Conservation (phyloP, 1,140 invertebrate genomes). For the Orchestia grillus region DNA sequence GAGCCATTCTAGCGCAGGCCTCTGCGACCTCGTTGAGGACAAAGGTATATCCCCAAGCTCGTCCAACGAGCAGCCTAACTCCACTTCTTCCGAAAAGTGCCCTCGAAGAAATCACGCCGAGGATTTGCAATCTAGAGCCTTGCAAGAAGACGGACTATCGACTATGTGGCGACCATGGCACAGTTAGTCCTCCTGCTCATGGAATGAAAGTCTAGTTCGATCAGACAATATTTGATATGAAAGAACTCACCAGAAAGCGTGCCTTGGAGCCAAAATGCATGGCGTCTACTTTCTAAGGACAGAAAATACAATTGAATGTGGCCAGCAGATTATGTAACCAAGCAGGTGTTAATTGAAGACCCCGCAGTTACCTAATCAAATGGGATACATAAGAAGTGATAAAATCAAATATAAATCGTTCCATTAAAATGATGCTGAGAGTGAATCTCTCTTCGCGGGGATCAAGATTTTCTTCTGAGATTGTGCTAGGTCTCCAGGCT, state of each 20-base stretch:
- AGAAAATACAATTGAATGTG: not conserved
- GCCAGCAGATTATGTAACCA: not conserved
- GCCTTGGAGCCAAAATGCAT: too few relatives aligned
- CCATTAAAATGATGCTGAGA: not conserved
- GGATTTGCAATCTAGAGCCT: not conserved
- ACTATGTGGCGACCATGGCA: constrained; percentile 38
- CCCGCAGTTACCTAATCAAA: not conserved
- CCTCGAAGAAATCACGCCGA: not conserved
- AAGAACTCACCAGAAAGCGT: too few relatives aligned
- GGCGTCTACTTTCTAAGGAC: not conserved
- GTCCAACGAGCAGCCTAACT: not conserved
- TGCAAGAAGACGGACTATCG: not conserved
- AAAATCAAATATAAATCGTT: not conserved
- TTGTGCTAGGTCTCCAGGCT: too few relatives aligned
- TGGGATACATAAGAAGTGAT: not conserved
- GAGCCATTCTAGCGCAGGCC: not conserved
- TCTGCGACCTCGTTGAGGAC: not conserved
- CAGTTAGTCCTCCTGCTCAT: not conserved
- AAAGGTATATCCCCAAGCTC: not conserved
- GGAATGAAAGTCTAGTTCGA: not conserved
- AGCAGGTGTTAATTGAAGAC: not conserved
- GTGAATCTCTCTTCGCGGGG: too few relatives aligned
- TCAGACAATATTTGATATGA: too few relatives aligned
- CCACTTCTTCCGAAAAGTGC: not conserved
- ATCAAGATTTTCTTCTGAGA: too few relatives aligned